Conservation (phyloP, 2,113 vertebrate genomes). For the Scalopus aquaticus region DNA sequence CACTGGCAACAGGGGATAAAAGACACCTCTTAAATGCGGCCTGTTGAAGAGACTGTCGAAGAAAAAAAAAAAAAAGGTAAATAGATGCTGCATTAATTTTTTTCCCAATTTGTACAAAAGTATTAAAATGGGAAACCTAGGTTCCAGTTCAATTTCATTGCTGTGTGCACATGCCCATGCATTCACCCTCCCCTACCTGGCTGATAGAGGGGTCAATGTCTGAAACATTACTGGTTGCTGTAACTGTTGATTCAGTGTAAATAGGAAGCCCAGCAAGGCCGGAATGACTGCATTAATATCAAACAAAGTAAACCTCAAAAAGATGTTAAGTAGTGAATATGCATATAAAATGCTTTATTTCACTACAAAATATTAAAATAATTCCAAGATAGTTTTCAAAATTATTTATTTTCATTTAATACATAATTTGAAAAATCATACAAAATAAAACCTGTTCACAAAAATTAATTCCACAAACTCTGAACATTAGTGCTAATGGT, state of each 20-base stretch:
- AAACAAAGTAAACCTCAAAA: not conserved
- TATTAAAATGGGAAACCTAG: not conserved
- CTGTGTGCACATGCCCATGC: not conserved
- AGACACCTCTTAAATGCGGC: constrained; percentile 56
- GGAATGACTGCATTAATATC: not conserved
- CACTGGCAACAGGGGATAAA: constrained; percentile 52
- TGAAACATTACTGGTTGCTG: not conserved
- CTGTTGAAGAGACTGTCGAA: constrained; percentile 53
- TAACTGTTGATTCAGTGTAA: not conserved
- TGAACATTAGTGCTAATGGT: constrained; percentile 21
- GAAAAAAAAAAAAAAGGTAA: constrained; percentile 32
- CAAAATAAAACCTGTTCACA: not conserved
- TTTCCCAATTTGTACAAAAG: constrained; percentile 15
- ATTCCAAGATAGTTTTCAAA: not conserved
- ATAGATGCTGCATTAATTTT: not conserved
- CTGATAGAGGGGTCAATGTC: not conserved
- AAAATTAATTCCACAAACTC: not conserved
- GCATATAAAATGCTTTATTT: constrained; percentile 20
- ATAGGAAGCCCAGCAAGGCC: not conserved
- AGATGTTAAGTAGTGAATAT: not conserved
- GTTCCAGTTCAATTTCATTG: not conserved
- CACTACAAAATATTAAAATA: constrained; percentile 23
- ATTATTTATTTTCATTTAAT: not conserved
- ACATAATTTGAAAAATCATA: not conserved
- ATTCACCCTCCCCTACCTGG: not conserved